phyloP scores from a whole-genome alignment of 2,797 vertebrate genomes.

The Dendrocincla fuliginosa region DNA sequence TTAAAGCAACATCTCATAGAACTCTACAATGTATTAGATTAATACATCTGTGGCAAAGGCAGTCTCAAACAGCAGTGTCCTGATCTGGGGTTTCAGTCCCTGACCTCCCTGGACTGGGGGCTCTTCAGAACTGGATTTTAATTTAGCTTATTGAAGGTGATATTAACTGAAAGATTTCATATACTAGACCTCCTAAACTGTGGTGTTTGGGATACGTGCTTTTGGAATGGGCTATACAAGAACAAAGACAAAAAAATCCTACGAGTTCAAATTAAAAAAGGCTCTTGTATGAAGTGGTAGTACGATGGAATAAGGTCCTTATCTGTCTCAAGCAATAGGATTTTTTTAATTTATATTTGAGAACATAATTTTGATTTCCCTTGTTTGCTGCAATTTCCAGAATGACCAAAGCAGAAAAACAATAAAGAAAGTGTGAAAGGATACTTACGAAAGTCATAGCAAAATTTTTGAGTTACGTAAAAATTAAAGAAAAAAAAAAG shows the following conservation, averaged over 20 bases:
- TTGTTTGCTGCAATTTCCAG: background rate
- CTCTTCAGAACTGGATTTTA: slow-evolving; percentile 11
- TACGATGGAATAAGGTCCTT: background rate
- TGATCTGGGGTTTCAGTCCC: background rate
- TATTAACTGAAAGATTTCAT: background rate
- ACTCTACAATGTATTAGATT: background rate
- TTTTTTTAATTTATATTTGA: background rate
- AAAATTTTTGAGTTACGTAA: background rate
- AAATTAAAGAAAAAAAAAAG: background rate
- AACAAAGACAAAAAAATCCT: background rate
- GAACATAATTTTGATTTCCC: background rate
- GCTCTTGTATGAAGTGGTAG: background rate
- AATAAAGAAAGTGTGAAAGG: background rate
- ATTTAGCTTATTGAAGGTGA: background rate
- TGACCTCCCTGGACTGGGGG: background rate
- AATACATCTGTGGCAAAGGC: background rate
- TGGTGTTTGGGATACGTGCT: background rate
- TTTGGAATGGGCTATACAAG: background rate
- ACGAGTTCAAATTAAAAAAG: background rate
- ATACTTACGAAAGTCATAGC: background rate
- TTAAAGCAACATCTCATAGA: background rate
- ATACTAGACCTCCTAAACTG: background rate
- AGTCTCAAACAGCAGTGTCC: background rate
- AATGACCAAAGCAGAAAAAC: background rate
- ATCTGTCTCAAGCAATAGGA: background rate